Conservation (phyloP, 1,140 invertebrate genomes). For the Cepaea nemoralis region DNA sequence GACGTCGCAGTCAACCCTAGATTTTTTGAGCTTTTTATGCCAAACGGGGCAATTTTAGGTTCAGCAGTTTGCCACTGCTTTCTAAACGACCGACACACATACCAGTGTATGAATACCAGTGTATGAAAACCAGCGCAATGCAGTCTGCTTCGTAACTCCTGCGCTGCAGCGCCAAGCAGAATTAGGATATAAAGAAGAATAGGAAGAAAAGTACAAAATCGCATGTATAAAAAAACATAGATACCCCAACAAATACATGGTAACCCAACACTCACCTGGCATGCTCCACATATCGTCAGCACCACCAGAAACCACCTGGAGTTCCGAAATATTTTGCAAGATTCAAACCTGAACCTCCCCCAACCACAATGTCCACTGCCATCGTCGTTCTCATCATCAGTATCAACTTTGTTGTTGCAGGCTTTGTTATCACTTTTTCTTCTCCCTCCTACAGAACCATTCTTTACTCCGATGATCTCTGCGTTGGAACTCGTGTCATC, state of each 20-base stretch:
- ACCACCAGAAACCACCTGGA: slow-evolving; percentile 71
- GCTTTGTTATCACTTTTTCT: neutral
- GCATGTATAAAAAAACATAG: no score
- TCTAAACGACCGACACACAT: no score
- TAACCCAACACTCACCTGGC: slow-evolving; percentile 74
- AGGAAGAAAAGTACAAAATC: no score
- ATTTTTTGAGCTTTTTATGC: no score
- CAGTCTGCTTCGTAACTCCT: no score
- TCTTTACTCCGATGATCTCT: neutral
- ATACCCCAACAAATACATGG: neutral
- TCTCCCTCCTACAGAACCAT: neutral
- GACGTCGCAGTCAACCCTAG: no score
- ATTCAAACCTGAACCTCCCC: slow-evolving; percentile 52
- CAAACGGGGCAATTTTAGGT: no score
- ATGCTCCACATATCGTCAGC: slow-evolving; percentile 84
- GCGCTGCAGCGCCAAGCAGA: no score
- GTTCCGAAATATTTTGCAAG: slow-evolving; percentile 60
- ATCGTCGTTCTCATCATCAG: slow-evolving; percentile 7
- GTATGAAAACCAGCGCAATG: no score
- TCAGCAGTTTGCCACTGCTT: no score
- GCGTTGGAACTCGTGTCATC: neutral
- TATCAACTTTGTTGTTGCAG: neutral
- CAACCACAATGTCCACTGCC: slow-evolving; percentile 60
- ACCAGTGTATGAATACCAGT: no score
- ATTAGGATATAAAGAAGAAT: no score